These are phyloP conservation scores for Melanargia galathea DNA, from an alignment of 2,888 invertebrate genomes.

Conservation along the genomic window DNA sequence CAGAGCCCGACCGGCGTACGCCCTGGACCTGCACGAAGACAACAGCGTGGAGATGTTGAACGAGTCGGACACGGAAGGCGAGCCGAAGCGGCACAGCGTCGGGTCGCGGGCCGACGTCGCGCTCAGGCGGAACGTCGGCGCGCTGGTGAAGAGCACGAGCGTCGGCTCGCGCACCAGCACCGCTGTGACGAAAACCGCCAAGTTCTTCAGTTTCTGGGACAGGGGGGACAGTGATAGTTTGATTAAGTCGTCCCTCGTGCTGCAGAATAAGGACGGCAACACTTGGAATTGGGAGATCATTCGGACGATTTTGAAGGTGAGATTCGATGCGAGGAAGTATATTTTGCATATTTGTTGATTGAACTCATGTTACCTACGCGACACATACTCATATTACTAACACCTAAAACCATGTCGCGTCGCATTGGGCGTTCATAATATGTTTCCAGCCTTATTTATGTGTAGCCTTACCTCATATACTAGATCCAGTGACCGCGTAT, in stretches of 20 bases:
- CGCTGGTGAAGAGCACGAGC: conserved; percentile 66
- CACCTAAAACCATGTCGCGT: too few relatives aligned
- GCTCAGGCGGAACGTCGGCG: conserved; percentile 73
- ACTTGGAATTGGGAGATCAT: conserved; percentile 98
- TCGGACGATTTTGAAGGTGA: conserved; percentile 89
- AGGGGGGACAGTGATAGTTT: conserved; percentile 84
- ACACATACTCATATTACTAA: too few relatives aligned
- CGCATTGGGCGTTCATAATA: too few relatives aligned
- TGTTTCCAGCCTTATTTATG: too few relatives aligned
- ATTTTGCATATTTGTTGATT: neutral
- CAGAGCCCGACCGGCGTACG: conserved; percentile 58
- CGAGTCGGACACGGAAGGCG: conserved; percentile 70
- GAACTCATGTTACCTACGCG: too few relatives aligned
- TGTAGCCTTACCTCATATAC: too few relatives aligned
- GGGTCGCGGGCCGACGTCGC: conserved; percentile 73
- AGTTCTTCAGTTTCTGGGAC: conserved; percentile 81
- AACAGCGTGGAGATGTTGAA: conserved; percentile 69
- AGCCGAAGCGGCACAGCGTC: conserved; percentile 70
- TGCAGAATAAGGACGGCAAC: conserved; percentile 89
- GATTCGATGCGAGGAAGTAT: neutral
- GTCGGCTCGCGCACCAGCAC: conserved; percentile 72
- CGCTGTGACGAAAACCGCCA: conserved; percentile 69
- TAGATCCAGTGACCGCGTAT: too few relatives aligned
- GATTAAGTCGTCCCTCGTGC: conserved; percentile 91
- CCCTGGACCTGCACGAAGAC: conserved; percentile 55